Base-by-base conservation (phyloP, 2,113 vertebrate genomes). In the Heliornis fulica region DNA sequence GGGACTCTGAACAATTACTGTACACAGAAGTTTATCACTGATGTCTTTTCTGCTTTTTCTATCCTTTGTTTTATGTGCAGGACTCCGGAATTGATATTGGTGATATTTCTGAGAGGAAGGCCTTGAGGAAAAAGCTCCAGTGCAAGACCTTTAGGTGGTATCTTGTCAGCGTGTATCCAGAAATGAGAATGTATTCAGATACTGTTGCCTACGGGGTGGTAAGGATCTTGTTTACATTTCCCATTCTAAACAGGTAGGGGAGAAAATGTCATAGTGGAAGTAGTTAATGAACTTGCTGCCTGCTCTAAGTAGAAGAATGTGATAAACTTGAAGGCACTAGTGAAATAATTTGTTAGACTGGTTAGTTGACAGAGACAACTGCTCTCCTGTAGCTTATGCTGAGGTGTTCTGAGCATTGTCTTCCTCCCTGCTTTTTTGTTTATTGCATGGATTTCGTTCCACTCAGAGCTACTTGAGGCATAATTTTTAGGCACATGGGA, bases 131-230 rank as follows among this genome's bases (percentile, higher is more conserved):
- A 50, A 98, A 98, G 92, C 98, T 99, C 45, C 99, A 99, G 92
- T 99, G 99, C 97, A 99, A 99, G 98, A 99, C 99, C 17, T 99
- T 99, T 85, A 98, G 99, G 26, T 99, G 99, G 99, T 99, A 99
- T 82, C 98, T 99, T 93, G 99, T 99, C 97, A 99, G 98, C 32
- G 99, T 99, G 91, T 99, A 99, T 94, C 99, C 99, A 2, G 99
- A 99, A 96, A 99, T 99, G 99, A 99, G 99, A 94, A 99, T 99
- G 99, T 99, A 99, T 91, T 98, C 99, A 0, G 99, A 99, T 92
- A 99, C 98, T 43, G 93, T 99, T 3, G 99, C 99, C 91, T 99
- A 99, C 1, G 99, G 99, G 56, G 98, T 99, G 97, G 99, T 99
- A 98, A 99, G 99, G 70, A 87, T 20, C 69, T 38, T 15, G 3